Evolutionary conservation across 2,113 vertebrate species (phyloP).

Genomic region (Gila orcuttii): DNA sequence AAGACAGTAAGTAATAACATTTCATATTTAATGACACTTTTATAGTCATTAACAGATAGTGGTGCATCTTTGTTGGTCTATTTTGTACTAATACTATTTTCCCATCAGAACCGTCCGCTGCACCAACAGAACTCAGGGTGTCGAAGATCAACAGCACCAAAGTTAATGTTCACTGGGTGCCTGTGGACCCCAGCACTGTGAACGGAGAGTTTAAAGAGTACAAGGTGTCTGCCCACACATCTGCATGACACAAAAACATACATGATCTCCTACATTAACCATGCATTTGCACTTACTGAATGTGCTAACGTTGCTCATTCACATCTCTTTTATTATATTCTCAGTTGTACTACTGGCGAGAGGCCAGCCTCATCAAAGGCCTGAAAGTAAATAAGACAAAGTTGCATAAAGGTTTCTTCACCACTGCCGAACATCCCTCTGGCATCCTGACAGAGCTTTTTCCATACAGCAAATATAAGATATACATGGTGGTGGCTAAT

Average conservation of each 20-base stretch:
- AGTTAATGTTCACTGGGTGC: conserved; percentile 85
- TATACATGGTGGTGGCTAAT: conserved; percentile 95
- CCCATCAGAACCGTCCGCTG: conserved; percentile 83
- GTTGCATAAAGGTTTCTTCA: conserved; percentile 84
- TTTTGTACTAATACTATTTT: neutral
- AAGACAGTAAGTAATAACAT: conserved; percentile 87
- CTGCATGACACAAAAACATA: neutral
- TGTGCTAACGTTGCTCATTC: neutral
- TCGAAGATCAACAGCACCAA: conserved; percentile 86
- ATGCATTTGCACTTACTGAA: neutral
- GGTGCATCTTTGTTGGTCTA: neutral
- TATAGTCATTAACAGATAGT: neutral
- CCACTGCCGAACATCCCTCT: conserved; percentile 76
- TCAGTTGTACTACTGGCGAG: conserved; percentile 94
- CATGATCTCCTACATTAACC: neutral
- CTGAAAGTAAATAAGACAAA: conserved; percentile 87
- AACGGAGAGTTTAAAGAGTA: conserved; percentile 94
- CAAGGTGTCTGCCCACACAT: conserved; percentile 80
- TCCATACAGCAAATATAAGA: conserved; percentile 92
- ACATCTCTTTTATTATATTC: conserved; percentile 55
- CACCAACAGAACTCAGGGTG: conserved; percentile 85
- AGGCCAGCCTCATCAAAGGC: conserved; percentile 89
- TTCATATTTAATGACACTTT: neutral
- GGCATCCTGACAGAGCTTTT: conserved; percentile 85
- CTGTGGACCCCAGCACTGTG: conserved; percentile 84